Base-by-base conservation (phyloP, 2,888 invertebrate species). In the Nomada flava region DNA sequence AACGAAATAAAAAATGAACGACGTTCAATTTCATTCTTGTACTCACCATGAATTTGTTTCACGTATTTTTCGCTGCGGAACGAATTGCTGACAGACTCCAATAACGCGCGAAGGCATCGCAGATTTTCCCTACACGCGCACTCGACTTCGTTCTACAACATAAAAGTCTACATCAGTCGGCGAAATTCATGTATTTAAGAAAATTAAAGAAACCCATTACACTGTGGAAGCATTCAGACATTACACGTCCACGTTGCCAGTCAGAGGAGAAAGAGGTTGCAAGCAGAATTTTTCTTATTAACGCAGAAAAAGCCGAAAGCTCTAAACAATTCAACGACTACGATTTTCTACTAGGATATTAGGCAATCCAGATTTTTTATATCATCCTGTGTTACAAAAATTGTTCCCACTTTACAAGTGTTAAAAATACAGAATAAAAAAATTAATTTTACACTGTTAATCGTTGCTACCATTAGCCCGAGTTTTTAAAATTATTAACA, bases 71-170 rank as follows among this genome's bases (percentile, higher is more conserved):
- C 93, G 71, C 91, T 88, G 79, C 90, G 91, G 85, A 89, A 90
- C 84, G 92, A 91, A 82, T 89, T 90, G 76, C 89, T 93, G 76
- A 94, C 94, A 62, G 95, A 94, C 84, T 95, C 95, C 88, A 97
- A 92, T 73, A 97, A 95, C 71, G 96, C 95, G 92, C 96, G 96
- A 94, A 98, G 95, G 91, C 97, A 96, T 92, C 96, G 96, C 91
- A 98, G 96, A 94, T 98, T 98, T 92, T 98, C 97, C 90, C 97
- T 96, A 95, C 98, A 98, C 79, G 97, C 97, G 82, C 96, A 96
- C 92, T 97, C 95, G 91, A 98, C 95, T 95, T 98, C 98, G 93
- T 96, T 96, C 98, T 98, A 94, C 86, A 94, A 94, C 91, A 89
- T 84, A 83, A 65, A 86, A 79, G 67, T 20, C 26, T 29, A 62